Evolutionary conservation across 2,888 invertebrate genomes (phyloP), one percentile per base, ranked within the genome.

Genomic region (Limnephilus lunatus): DNA sequence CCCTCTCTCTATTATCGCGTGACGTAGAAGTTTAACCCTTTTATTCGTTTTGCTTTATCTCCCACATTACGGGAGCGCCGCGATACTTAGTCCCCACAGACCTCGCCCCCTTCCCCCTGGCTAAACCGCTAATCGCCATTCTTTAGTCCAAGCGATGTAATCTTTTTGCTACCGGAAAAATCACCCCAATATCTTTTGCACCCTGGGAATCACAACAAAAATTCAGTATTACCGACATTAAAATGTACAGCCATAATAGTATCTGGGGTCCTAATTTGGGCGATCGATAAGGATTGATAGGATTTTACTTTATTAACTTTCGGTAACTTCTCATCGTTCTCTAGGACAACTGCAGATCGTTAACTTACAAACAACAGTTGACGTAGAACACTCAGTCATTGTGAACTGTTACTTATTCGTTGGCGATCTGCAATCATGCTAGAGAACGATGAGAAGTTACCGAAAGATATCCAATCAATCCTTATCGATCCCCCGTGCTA

Each of bases 121-220:
- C 85, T 44, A 0, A 3, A 7, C 39, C 44, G n/a, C 86, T 14
- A 86, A 86, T 86, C 85, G 39, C 85, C 12, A 39, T 85, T 85
- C 44, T 85, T 85, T 39, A 85, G 85, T 85, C 39, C n/a, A 39
- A 85, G 39, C 11, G 85, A 85, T 39, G 85, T n/a, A 85, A 85
- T 85, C 30, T 25, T 68, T 68, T 68, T 68, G 53, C 53, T 68
- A 68, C 53, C 53, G 53, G 25, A 68, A 68, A 68, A 68, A 68
- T 68, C 7, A 68, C 53, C 53, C 53, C 53, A 25, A 68, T 68
- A 68, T 68, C 19, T 19, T 68, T 25, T 7, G 7, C 53, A 15
- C 53, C 53, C 19, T 19, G 25, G 19, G 19, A 68, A 68, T 15
- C 53, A 68, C 25, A 19, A 25, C 19, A 68, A 25, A 44, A 25